Evolutionary conservation across 2,797 vertebrate species (phyloP).

Genomic region (Protosalanx chinensis): DNA sequence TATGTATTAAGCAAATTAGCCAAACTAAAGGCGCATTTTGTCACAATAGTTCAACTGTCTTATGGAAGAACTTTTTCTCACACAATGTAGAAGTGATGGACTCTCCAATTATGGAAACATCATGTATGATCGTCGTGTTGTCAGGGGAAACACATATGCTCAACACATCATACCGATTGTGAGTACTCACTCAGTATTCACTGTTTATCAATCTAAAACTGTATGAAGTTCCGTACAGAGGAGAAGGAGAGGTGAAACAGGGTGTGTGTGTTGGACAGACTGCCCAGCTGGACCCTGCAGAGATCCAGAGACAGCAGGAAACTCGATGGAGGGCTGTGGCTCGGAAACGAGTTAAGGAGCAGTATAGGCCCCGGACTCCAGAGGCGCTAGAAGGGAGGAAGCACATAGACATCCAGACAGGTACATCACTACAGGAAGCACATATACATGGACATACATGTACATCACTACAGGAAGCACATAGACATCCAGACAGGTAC

Average conservation of each 20-base stretch:
- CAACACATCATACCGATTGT: slow-evolving; percentile 69
- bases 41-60: neutral
- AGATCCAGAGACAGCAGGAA: slow-evolving; percentile 71
- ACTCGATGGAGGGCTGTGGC: slow-evolving; percentile 63
- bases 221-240: neutral
- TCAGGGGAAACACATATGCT: slow-evolving; percentile 84
- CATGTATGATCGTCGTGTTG: slow-evolving; percentile 88
- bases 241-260: neutral
- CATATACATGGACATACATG: neutral
- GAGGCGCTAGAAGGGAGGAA: slow-evolving; percentile 77
- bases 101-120: slow-evolving; percentile 77
- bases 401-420: slow-evolving; percentile 87
- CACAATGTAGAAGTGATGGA: slow-evolving; percentile 65
- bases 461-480: slow-evolving; percentile 65
- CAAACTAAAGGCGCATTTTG: neutral
- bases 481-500: slow-evolving; percentile 87
- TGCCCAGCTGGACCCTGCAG: slow-evolving; percentile 57
- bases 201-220: neutral
- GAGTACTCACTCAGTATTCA: slow-evolving; percentile 31
- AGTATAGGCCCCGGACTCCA: slow-evolving; percentile 65
- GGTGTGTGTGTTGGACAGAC: slow-evolving; percentile 34
- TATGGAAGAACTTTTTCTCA: slow-evolving; percentile 14
- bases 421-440: slow-evolving; percentile 54
- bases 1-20: neutral
- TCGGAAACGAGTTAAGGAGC: slow-evolving; percentile 64